Conservation (phyloP, 2,888 invertebrate genomes). For the Amphipoea lucens region DNA sequence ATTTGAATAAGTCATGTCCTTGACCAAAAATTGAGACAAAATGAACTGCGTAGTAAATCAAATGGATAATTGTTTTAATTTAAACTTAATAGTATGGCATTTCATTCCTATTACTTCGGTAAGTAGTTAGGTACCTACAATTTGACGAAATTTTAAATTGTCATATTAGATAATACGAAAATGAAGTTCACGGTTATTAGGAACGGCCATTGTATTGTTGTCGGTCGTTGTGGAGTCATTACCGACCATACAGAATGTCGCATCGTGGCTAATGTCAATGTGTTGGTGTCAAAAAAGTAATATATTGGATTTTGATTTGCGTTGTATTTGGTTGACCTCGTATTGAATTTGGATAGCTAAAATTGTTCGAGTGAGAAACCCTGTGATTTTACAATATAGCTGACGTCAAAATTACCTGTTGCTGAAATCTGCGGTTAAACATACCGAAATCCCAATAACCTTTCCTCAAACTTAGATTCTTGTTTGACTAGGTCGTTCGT, state of each 20-base stretch:
- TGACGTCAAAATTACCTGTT: neutral
- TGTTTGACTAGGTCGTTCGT: neutral
- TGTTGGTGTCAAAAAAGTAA: slow-evolving; percentile 41
- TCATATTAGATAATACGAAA: slow-evolving; percentile 66
- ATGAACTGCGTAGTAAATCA: slow-evolving; percentile 9
- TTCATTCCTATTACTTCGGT: neutral
- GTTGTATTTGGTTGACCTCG: slow-evolving; percentile 30
- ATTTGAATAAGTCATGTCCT: slow-evolving; percentile 14
- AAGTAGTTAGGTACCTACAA: neutral
- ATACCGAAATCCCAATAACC: neutral
- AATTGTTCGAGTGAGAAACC: slow-evolving; percentile 7
- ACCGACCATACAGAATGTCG: slow-evolving; percentile 56
- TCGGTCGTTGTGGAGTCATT: slow-evolving; percentile 67
- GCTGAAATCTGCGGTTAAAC: neutral
- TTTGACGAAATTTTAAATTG: slow-evolving; percentile 23
- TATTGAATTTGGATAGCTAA: slow-evolving; percentile 2
- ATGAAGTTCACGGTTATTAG: slow-evolving; percentile 74
- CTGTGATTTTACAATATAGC: slow-evolving; percentile 16
- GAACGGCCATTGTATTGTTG: slow-evolving; percentile 63
- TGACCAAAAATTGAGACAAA: slow-evolving; percentile 19
- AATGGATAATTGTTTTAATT: slow-evolving; percentile 12
- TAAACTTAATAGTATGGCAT: neutral
- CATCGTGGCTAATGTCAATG: slow-evolving; percentile 44
- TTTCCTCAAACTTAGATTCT: neutral
- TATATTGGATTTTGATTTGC: slow-evolving; percentile 41